Conservation (phyloP, 2,113 vertebrate species). For the Fregata magnificens region DNA sequence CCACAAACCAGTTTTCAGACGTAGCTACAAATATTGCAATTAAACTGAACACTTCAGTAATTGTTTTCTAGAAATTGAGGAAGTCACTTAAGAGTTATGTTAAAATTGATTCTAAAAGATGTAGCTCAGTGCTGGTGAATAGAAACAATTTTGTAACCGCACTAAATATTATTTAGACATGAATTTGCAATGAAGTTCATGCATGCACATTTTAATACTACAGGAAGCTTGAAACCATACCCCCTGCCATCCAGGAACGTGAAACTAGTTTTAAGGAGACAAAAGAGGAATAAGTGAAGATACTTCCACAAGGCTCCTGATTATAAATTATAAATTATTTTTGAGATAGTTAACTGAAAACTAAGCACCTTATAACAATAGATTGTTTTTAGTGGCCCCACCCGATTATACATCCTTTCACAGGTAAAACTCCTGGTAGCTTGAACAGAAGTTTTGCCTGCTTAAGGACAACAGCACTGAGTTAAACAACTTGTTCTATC, state of each 20-base stretch:
- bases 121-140: slow-evolving; percentile 19
- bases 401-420: background rate
- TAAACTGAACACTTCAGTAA: background rate
- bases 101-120: background rate
- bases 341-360: slow-evolving; percentile 17
- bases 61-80: background rate
- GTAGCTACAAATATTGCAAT: background rate
- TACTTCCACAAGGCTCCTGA: slow-evolving; percentile 47
- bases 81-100: background rate
- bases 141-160: slow-evolving; percentile 41
- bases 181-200: slow-evolving; percentile 69
- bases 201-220: slow-evolving; percentile 77
- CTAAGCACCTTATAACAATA: background rate
- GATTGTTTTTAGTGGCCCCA: background rate
- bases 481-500: background rate
- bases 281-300: slow-evolving; percentile 86
- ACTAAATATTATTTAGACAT: slow-evolving; percentile 41
- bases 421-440: background rate
- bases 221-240: slow-evolving; percentile 93
- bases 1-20: slow-evolving; percentile 21
- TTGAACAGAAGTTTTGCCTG: slow-evolving; percentile 14
- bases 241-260: slow-evolving; percentile 98
- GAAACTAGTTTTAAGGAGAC: slow-evolving; percentile 93
- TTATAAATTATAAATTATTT: slow-evolving; percentile 46
- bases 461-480: background rate